Evolutionary conservation across 2,113 vertebrate species (phyloP).

Genomic region (Illadopsis cleaveri): DNA sequence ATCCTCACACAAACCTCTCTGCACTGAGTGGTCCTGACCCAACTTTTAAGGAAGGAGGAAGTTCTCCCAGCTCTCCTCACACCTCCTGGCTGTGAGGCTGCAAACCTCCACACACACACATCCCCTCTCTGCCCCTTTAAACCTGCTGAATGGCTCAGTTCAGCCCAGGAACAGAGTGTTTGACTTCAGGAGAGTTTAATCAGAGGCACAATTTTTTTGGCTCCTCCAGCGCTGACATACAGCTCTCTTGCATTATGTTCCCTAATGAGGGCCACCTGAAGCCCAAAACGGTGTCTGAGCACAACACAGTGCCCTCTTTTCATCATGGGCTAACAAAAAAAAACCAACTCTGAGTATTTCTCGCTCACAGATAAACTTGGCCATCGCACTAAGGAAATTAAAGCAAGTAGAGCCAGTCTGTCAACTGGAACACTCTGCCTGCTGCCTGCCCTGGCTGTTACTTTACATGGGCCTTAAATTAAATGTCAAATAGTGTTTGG

Average conservation of each 20-base stretch:
- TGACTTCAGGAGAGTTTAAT: neutral
- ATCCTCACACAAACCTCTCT: neutral
- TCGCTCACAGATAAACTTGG: slow-evolving; percentile 40
- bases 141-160: neutral
- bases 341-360: neutral
- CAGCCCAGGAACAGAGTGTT: neutral
- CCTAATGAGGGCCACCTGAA: slow-evolving; percentile 46
- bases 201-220: neutral
- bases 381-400: neutral
- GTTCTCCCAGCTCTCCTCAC: neutral
- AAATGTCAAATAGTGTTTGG: slow-evolving; percentile 63
- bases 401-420: slow-evolving; percentile 47
- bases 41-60: neutral
- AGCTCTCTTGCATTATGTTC: neutral
- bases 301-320: slow-evolving; percentile 26
- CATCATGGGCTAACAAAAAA: neutral
- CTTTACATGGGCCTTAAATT: slow-evolving; percentile 53
- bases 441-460: slow-evolving; percentile 38
- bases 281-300: neutral
- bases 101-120: neutral
- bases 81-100: neutral
- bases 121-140: slow-evolving; percentile 1
- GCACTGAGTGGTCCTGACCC: neutral
- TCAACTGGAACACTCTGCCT: slow-evolving; percentile 18
- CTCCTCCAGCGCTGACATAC: rapidly evolving